phyloP scores from a whole-genome alignment of 2,797 vertebrate species.

The Myioborus miniatus region DNA sequence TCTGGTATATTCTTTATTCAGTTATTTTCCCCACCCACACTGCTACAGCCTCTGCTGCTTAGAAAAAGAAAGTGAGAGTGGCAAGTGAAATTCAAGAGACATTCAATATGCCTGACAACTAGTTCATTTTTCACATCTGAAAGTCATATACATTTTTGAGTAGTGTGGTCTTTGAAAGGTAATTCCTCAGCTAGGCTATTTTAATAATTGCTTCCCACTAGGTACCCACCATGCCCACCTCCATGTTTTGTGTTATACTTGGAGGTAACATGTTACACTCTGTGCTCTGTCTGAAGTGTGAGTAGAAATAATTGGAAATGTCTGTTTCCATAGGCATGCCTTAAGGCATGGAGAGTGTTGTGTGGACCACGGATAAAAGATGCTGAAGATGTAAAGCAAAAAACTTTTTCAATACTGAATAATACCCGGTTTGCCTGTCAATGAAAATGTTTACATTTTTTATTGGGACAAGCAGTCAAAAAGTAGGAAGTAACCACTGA shows the following conservation, averaged over 20 bases:
- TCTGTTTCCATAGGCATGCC: not conserved
- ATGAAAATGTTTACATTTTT: not conserved
- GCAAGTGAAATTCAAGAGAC: not conserved
- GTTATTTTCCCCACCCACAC: slow-evolving; percentile 8
- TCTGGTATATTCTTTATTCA: not conserved
- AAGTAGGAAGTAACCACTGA: not conserved
- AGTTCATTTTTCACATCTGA: not conserved
- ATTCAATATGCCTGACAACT: not conserved
- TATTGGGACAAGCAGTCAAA: not conserved
- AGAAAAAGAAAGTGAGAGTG: slow-evolving; percentile 4
- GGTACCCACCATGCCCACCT: too few species aligned
- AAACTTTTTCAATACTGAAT: not conserved
- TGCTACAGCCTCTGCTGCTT: not conserved
- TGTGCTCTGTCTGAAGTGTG: not conserved
- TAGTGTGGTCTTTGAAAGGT: not conserved
- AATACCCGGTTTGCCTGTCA: not conserved
- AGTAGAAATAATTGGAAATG: not conserved
- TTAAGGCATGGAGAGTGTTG: not conserved
- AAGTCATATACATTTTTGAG: not conserved
- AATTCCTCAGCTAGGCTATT: not conserved
- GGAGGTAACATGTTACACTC: not conserved
- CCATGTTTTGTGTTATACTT: not conserved
- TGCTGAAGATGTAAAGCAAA: not conserved
- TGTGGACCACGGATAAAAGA: not conserved
- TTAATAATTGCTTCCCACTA: not conserved